These are phyloP conservation scores for Dasypolia templi DNA, from an alignment of 2,888 invertebrate species.

Conservation along the genomic window DNA sequence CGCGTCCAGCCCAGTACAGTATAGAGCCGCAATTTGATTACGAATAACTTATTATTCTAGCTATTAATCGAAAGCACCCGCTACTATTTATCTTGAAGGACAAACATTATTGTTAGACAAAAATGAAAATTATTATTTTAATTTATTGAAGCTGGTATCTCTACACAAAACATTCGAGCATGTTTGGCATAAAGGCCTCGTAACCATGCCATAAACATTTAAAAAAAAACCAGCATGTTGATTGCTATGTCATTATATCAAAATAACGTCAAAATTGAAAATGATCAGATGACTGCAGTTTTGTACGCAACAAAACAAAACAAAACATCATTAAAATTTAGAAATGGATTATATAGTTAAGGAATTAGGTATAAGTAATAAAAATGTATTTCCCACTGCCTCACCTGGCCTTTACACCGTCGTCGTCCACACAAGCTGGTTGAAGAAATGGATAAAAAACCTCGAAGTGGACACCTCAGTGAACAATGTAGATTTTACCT, in stretches of 20 bases:
- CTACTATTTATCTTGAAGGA: background rate
- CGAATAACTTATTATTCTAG: background rate
- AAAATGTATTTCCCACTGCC: constrained; percentile 91
- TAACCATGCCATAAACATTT: too few relatives aligned
- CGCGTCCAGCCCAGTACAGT: background rate
- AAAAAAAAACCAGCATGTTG: too few relatives aligned
- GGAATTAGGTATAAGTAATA: constrained; percentile 93
- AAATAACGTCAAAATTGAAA: constrained; percentile 67
- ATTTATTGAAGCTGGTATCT: constrained; percentile 37
- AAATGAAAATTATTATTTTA: constrained; percentile 1
- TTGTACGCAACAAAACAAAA: constrained; percentile 79
- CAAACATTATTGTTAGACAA: constrained; percentile 5
- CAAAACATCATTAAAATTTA: constrained; percentile 75
- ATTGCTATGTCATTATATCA: constrained; percentile 42
- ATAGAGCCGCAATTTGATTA: background rate
- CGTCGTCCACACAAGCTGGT: constrained; percentile 92
- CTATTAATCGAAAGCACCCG: background rate
- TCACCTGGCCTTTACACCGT: constrained; percentile 91
- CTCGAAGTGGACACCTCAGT: constrained; percentile 82
- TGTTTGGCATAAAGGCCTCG: too few relatives aligned
- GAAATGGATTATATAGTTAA: constrained; percentile 92
- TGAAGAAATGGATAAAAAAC: constrained; percentile 91
- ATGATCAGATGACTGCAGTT: constrained; percentile 66
- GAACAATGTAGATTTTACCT: constrained; percentile 84
- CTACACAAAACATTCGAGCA: constrained; percentile 35